phyloP scores from a whole-genome alignment of 2,113 vertebrate species.

The Notarius lentiginosus region DNA sequence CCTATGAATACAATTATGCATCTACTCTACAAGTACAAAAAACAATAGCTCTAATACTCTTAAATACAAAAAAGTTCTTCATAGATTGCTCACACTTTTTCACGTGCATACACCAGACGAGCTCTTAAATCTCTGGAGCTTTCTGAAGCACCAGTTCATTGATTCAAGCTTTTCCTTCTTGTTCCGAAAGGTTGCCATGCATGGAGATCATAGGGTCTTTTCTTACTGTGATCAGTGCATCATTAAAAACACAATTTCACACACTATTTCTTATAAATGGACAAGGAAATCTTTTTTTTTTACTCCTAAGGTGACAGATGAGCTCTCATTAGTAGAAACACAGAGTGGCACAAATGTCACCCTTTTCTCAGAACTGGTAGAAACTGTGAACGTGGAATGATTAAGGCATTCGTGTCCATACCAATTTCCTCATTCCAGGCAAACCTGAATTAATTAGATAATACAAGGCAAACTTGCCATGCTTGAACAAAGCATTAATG shows the following conservation, averaged over 20 bases:
- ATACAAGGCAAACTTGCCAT: not conserved
- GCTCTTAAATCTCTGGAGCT: not conserved
- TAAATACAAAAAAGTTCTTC: not conserved
- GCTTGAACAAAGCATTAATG: not conserved
- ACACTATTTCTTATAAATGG: not conserved
- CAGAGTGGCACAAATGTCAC: constrained; percentile 13
- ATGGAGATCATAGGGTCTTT: not conserved
- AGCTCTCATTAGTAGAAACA: constrained; percentile 6
- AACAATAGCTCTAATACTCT: not conserved
- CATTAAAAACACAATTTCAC: constrained; percentile 13
- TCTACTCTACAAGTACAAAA: not conserved
- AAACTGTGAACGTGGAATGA: not conserved
- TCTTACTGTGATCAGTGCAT: not conserved
- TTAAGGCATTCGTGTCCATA: not conserved
- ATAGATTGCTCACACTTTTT: not conserved
- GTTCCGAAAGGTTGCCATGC: not conserved
- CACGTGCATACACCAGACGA: not conserved
- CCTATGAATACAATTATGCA: not conserved
- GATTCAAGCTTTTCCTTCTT: not conserved
- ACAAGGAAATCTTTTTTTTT: not conserved
- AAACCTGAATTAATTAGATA: not conserved
- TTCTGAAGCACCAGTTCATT: not conserved
- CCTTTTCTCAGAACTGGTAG: not conserved
- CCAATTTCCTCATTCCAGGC: not conserved
- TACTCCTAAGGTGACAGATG: not conserved